Conservation (phyloP, 2,797 vertebrate species). For the Melanotaenia boesemani region DNA sequence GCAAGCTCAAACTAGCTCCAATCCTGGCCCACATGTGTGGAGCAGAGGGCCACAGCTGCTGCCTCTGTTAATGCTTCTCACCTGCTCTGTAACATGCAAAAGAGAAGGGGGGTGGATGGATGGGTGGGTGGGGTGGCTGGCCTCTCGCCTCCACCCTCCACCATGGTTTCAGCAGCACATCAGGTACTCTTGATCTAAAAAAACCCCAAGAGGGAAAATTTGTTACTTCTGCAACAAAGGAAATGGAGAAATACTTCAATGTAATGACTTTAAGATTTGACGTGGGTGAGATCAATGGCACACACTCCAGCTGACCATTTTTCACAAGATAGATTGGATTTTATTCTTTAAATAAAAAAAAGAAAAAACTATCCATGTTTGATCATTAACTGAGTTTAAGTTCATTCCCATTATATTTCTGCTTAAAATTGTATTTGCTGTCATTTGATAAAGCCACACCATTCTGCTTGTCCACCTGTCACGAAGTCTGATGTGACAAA, state of each 20-base stretch:
- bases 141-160: conserved; percentile 34
- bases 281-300: conserved; percentile 24
- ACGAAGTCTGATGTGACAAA: conserved; percentile 5
- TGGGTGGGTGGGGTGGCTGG: conserved; percentile 12
- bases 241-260: conserved; percentile 41
- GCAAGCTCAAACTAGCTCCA: conserved; percentile 44
- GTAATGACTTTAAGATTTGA: conserved; percentile 32
- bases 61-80: conserved; percentile 73
- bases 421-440: not conserved
- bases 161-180: conserved; percentile 45
- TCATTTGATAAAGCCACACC: conserved; percentile 22
- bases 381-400: not conserved
- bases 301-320: conserved; percentile 18
- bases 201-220: conserved; percentile 26
- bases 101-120: not conserved
- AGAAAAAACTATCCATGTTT: conserved; percentile 7
- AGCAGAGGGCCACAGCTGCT: conserved; percentile 66
- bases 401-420: not conserved
- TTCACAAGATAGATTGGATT: not conserved
- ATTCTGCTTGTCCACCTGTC: conserved; percentile 7
- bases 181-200: conserved; percentile 59
- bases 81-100: conserved; percentile 67
- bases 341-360: not conserved
- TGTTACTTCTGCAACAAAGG: conserved; percentile 46
- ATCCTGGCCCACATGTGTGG: conserved; percentile 66